Conservation (phyloP, 1,140 invertebrate genomes). For the Tetraneura akinire region DNA sequence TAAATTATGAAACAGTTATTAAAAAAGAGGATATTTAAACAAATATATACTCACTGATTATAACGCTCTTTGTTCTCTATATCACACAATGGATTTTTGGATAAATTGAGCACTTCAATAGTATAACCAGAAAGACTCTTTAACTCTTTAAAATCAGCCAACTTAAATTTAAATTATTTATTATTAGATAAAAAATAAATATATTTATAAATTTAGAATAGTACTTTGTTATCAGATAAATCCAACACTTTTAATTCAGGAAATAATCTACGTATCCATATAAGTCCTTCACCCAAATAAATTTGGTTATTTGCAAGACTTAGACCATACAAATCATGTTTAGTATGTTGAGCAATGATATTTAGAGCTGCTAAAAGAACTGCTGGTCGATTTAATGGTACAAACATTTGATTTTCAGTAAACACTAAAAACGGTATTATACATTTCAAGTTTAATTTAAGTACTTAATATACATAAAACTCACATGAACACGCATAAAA, state of each 20-base stretch:
- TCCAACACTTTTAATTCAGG: conserved; percentile 45
- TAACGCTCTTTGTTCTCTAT: conserved; percentile 43
- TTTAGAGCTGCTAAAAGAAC: conserved; percentile 35
- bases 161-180: conserved; percentile 15
- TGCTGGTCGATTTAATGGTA: conserved; percentile 45
- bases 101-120: conserved; percentile 37
- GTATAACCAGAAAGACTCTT: not conserved
- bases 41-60: not conserved
- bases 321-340: conserved; percentile 32
- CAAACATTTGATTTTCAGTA: conserved; percentile 36
- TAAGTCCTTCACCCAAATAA: conserved; percentile 33
- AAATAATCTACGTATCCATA: conserved; percentile 45
- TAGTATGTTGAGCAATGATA: conserved; percentile 36
- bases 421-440: not conserved
- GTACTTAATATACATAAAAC: not conserved
- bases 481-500: conserved; percentile 31
- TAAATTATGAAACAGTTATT: too few relatives aligned
- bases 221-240: conserved; percentile 30
- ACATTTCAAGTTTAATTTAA: not conserved
- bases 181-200: not conserved
- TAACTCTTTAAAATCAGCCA: conserved; percentile 38
- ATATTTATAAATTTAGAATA: not conserved
- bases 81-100: conserved; percentile 28
- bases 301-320: conserved; percentile 45
- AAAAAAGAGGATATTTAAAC: too few relatives aligned